Conservation (phyloP, 2,797 vertebrate species). For the Harpagifer antarcticus region DNA sequence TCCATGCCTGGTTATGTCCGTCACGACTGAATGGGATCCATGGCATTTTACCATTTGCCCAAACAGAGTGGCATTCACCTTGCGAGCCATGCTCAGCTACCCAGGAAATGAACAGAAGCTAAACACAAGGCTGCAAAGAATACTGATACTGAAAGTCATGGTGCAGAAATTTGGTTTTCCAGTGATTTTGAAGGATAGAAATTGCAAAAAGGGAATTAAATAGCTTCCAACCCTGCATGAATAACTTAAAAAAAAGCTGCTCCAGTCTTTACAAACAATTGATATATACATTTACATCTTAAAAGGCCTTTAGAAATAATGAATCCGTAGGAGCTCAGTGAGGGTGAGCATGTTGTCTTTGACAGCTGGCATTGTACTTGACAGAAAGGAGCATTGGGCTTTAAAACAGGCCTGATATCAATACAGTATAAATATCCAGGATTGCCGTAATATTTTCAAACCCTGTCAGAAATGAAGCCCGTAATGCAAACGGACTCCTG, state of each 20-base stretch:
- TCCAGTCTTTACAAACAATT: conserved; percentile 39
- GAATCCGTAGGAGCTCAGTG: conserved; percentile 25
- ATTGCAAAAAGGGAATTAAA: conserved; percentile 9
- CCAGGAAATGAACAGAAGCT: conserved; percentile 46
- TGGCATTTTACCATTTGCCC: conserved; percentile 58
- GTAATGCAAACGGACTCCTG: conserved; percentile 13
- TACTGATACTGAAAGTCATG: conserved; percentile 39
- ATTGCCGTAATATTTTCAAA: conserved; percentile 29
- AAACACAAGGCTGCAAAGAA: conserved; percentile 43
- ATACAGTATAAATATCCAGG: conserved; percentile 22
- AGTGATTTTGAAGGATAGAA: conserved; percentile 27
- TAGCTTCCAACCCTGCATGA: conserved; percentile 11
- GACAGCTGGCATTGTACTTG: conserved; percentile 19
- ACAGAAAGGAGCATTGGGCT: conserved; percentile 31
- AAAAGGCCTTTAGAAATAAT: conserved; percentile 41
- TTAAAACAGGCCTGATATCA: conserved; percentile 44
- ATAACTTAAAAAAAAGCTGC: conserved; percentile 30
- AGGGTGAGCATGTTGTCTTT: conserved; percentile 12
- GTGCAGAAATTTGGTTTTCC: conserved; percentile 29
- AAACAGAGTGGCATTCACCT: conserved; percentile 59
- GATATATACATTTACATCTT: conserved; percentile 45
- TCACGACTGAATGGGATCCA: conserved; percentile 49
- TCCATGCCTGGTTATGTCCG: conserved; percentile 52
- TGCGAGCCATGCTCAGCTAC: conserved; percentile 52
- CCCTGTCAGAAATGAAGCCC: conserved; percentile 13